phyloP scores from a whole-genome alignment of 2,113 vertebrate species.

The Henicopernis longicauda region DNA sequence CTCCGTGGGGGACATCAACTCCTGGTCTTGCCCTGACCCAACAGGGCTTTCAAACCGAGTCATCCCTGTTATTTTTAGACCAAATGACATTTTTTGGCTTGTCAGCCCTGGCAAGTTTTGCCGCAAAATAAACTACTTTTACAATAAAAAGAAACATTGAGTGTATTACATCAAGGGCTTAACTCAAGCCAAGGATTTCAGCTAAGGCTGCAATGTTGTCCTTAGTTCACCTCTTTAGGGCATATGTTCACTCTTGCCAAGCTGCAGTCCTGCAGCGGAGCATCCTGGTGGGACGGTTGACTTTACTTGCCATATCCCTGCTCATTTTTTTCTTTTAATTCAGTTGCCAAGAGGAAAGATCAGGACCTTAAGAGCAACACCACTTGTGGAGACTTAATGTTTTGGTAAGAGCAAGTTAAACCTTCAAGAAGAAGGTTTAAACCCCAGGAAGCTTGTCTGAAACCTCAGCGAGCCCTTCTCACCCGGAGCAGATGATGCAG shows the following conservation, averaged over 20 bases:
- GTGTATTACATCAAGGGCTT: slow-evolving; percentile 9
- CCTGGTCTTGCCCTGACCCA: not conserved
- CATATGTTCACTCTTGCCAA: not conserved
- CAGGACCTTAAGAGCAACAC: not conserved
- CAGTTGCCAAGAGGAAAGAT: not conserved
- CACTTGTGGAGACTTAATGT: not conserved
- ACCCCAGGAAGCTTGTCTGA: not conserved
- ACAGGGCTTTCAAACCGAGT: not conserved
- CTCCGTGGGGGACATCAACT: not conserved
- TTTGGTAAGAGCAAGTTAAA: not conserved
- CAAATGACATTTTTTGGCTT: not conserved
- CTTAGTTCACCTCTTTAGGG: not conserved
- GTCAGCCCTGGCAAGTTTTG: not conserved
- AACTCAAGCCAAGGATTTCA: slow-evolving; percentile 28
- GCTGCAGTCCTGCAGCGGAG: not conserved
- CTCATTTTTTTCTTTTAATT: not conserved
- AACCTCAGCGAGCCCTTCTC: not conserved
- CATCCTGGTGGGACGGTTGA: not conserved
- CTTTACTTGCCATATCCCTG: not conserved
- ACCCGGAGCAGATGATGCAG: not conserved
- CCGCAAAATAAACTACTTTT: slow-evolving; percentile 42
- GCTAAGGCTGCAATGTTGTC: slow-evolving; percentile 14
- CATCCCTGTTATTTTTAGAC: slow-evolving; percentile 33
- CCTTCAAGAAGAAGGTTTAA: not conserved
- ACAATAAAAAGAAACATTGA: not conserved